These are phyloP conservation scores for Tillus elongatus DNA, from an alignment of 2,888 invertebrate genomes.

Conservation along the genomic window DNA sequence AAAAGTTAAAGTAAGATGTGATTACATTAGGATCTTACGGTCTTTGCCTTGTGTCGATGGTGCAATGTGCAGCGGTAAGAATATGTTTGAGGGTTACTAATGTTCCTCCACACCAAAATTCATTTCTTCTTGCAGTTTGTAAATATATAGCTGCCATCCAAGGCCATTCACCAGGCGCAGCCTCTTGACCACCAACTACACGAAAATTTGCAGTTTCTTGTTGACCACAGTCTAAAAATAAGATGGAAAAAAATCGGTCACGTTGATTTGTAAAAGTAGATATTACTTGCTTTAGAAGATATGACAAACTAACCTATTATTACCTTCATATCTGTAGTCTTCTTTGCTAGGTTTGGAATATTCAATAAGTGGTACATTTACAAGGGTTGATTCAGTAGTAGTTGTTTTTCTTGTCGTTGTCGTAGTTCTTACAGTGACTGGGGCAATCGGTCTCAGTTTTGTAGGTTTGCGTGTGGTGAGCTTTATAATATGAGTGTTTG, in stretches of 20 bases:
- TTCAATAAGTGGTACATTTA: slow-evolving; percentile 6
- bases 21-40: no score
- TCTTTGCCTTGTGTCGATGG: slow-evolving; percentile 77
- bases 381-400: slow-evolving; percentile 15
- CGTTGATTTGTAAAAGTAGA: slow-evolving; percentile 1
- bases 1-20: no score
- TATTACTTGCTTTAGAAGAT: not conserved
- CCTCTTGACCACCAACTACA: slow-evolving; percentile 83
- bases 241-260: no score
- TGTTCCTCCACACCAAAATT: slow-evolving; percentile 92
- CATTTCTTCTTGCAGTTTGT: slow-evolving; percentile 72
- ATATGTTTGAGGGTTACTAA: slow-evolving; percentile 72
- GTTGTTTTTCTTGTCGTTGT: slow-evolving; percentile 21
- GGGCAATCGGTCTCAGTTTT: slow-evolving; percentile 20
- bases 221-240: slow-evolving; percentile 68
- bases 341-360: not conserved
- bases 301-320: no score
- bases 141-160: slow-evolving; percentile 95
- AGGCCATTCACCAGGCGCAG: slow-evolving; percentile 82
- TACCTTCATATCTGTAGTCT: slow-evolving; percentile 39
- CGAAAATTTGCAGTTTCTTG: slow-evolving; percentile 75
- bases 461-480: slow-evolving; percentile 32
- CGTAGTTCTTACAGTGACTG: slow-evolving; percentile 35
- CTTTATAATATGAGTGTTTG: slow-evolving; percentile 41
- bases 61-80: slow-evolving; percentile 89